phyloP scores from a whole-genome alignment of 1,140 invertebrate species.

The Wiebesia pumilae region DNA sequence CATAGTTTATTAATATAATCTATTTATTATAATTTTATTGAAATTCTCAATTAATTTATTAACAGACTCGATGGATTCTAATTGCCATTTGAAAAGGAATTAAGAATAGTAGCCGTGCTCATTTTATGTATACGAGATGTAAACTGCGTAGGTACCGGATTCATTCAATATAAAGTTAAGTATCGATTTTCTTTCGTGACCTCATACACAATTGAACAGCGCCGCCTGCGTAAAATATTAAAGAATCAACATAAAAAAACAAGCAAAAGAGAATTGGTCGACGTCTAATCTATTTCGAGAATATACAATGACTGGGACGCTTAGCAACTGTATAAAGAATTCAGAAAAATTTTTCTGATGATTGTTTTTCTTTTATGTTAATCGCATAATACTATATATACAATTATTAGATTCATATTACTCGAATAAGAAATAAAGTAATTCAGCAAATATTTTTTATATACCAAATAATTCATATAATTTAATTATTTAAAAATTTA shows the following conservation, averaged over 20 bases:
- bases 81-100: conserved; percentile 55
- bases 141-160: conserved; percentile 68
- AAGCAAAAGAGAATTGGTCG: not conserved
- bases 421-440: too few relatives aligned
- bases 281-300: not conserved
- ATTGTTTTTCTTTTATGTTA: too few relatives aligned
- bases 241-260: conserved; percentile 24
- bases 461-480: too few relatives aligned
- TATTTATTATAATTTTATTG: not conserved
- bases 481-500: too few relatives aligned
- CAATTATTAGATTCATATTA: too few relatives aligned
- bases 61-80: conserved; percentile 64
- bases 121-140: conserved; percentile 71
- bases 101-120: conserved; percentile 63
- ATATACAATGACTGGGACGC: not conserved
- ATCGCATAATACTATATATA: too few relatives aligned
- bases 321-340: not conserved
- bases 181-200: conserved; percentile 71
- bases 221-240: conserved; percentile 55
- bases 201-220: conserved; percentile 55
- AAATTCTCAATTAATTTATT: not conserved
- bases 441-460: too few relatives aligned
- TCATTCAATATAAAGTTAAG: conserved; percentile 66
- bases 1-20: not conserved
- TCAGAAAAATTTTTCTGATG: not conserved